Percentiles rank a stretch among this genome's conserved stretches.
Evolutionary conservation across 2,797 vertebrate genomes (phyloP).

Genomic region (Emys orbicularis): DNA sequence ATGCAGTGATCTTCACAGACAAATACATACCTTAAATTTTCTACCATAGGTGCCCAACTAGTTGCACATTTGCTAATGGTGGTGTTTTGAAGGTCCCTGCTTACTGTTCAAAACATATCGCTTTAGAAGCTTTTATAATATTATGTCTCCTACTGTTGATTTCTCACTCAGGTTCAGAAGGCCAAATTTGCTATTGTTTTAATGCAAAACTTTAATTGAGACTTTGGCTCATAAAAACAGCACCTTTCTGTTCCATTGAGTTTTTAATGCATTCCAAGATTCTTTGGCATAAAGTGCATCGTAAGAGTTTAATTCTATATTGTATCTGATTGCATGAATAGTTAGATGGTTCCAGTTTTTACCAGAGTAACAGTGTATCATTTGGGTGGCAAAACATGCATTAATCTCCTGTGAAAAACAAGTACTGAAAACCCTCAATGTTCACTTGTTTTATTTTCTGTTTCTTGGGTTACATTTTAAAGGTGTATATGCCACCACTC

Average conservation of each 20-base stretch:
- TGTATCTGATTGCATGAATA: conserved; percentile 46
- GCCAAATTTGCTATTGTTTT: conserved; percentile 19
- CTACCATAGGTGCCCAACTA: not conserved
- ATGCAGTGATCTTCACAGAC: not conserved
- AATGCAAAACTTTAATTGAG: conserved; percentile 5
- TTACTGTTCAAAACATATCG: conserved; percentile 12
- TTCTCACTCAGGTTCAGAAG: not conserved
- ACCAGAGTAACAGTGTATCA: not conserved
- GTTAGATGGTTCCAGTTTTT: conserved; percentile 14
- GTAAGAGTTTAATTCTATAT: not conserved
- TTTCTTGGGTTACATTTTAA: conserved; percentile 69
- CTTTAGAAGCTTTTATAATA: not conserved
- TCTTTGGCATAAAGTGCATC: not conserved
- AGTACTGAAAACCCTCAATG: conserved; percentile 49
- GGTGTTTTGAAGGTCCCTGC: not conserved
- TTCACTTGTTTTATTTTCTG: conserved; percentile 66
- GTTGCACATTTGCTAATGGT: not conserved
- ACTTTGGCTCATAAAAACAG: not conserved
- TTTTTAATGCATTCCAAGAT: conserved; percentile 36
- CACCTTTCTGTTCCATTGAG: conserved; percentile 42
- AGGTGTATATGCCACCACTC: conserved; percentile 29
- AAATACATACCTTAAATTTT: not conserved
- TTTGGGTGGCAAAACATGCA: not conserved
- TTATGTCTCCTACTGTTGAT: not conserved
- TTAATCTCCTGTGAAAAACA: not conserved